Evolutionary conservation across 2,113 vertebrate genomes (phyloP).

Genomic region (Xiphophorus hellerii): DNA sequence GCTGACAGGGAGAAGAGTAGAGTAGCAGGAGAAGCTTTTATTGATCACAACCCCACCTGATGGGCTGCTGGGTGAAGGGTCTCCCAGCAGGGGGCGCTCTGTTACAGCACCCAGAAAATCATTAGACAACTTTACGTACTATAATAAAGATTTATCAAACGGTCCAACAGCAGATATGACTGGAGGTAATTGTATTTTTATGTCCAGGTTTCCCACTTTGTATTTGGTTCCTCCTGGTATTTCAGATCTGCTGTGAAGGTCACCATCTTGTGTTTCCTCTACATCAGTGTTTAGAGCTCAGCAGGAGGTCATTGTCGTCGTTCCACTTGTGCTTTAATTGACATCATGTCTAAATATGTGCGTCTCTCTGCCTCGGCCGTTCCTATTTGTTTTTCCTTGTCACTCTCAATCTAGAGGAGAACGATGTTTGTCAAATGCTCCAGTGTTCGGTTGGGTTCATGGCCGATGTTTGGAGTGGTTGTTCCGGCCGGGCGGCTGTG

Average conservation of each 20-base stretch:
- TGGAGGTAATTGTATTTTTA: no score
- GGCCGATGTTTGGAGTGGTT: slow-evolving; percentile 58
- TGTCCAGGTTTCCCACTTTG: no score
- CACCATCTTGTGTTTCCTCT: slow-evolving; percentile 74
- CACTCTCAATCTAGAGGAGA: slow-evolving; percentile 64
- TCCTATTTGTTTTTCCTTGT: slow-evolving; percentile 74
- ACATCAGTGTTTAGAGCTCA: slow-evolving; percentile 63
- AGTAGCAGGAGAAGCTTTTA: slow-evolving; percentile 39
- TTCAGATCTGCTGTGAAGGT: slow-evolving; percentile 71
- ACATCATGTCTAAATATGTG: slow-evolving; percentile 79
- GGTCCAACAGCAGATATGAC: no score
- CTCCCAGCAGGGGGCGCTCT: not conserved
- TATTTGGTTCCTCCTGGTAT: no score
- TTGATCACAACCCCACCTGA: slow-evolving; percentile 57
- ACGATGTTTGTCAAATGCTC: slow-evolving; percentile 72
- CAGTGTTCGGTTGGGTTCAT: slow-evolving; percentile 29
- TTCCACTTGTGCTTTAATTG: slow-evolving; percentile 72
- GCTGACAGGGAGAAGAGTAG: slow-evolving; percentile 1
- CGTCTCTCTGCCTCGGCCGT: slow-evolving; percentile 22
- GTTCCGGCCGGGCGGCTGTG: slow-evolving; percentile 28
- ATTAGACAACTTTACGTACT: no score
- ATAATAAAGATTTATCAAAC: no score
- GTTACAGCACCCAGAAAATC: no score
- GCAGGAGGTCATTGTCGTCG: slow-evolving; percentile 69
- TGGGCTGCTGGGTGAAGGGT: slow-evolving; percentile 50